Evolutionary conservation across 2,888 invertebrate species (phyloP).

Genomic region (Andrena trimmerana): DNA sequence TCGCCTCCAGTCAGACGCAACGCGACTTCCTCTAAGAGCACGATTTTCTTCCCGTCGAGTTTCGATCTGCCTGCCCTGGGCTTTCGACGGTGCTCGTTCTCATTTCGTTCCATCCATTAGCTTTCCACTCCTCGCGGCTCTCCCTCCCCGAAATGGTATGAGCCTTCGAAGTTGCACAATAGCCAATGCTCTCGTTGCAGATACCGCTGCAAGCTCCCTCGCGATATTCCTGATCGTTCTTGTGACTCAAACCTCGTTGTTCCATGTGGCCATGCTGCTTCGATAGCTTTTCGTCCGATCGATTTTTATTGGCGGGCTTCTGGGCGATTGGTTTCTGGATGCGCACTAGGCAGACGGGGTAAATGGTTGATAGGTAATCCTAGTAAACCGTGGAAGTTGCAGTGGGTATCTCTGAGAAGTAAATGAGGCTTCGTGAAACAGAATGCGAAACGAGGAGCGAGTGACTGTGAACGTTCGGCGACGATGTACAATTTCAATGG

Average conservation of each 20-base stretch:
- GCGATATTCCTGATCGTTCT: conserved; percentile 21
- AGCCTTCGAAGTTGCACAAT: conserved; percentile 51
- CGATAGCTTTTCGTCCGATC: not conserved
- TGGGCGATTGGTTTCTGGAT: no score
- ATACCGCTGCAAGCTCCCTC: conserved; percentile 13
- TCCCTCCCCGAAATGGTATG: conserved; percentile 7
- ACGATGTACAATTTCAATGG: no score
- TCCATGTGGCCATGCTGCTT: conserved; percentile 4
- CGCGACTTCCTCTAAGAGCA: conserved; percentile 42
- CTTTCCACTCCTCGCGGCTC: conserved; percentile 14
- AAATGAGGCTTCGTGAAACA: no score
- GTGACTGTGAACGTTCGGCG: no score
- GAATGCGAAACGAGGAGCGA: no score
- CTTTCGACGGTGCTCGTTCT: conserved; percentile 30
- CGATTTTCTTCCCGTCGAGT: conserved; percentile 37
- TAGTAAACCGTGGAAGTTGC: not conserved
- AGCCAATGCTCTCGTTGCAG: conserved; percentile 15
- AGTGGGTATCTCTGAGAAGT: no score
- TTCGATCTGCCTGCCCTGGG: conserved; percentile 39
- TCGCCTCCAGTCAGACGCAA: conserved; percentile 23
- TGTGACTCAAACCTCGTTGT: conserved; percentile 24
- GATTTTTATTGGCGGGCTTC: conserved; percentile 1
- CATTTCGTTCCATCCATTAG: conserved; percentile 63
- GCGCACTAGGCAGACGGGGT: not conserved
- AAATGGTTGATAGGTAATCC: not conserved